phyloP scores from a whole-genome alignment of 2,888 invertebrate species.

The Furcula furcula region DNA sequence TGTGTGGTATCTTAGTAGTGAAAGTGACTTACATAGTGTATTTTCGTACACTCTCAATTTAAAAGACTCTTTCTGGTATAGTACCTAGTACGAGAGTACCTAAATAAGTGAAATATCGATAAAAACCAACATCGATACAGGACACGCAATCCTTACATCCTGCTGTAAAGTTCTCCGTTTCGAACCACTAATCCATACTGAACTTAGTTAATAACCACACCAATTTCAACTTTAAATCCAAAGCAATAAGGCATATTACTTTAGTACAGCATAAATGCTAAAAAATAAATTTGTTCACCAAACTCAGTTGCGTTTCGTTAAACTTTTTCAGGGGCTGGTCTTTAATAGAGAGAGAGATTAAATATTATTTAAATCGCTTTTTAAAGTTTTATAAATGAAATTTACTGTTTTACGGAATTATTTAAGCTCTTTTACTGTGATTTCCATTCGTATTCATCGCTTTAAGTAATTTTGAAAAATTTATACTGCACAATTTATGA shows the following conservation, averaged over 20 bases:
- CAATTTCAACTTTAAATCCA: slow-evolving; percentile 47
- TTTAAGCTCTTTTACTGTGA: too few relatives aligned
- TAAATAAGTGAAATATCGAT: too few relatives aligned
- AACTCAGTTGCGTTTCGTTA: slow-evolving; percentile 25
- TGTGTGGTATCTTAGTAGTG: too few relatives aligned
- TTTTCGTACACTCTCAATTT: too few relatives aligned
- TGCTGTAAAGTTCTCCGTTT: slow-evolving; percentile 36
- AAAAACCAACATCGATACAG: slow-evolving; percentile 8
- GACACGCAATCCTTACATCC: slow-evolving; percentile 25
- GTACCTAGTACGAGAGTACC: too few relatives aligned
- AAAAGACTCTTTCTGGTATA: too few relatives aligned
- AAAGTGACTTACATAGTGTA: too few relatives aligned
- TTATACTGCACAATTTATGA: too few relatives aligned
- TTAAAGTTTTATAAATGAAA: too few relatives aligned
- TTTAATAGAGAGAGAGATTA: slow-evolving; percentile 46
- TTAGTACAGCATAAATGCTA: slow-evolving; percentile 16
- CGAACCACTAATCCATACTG: slow-evolving; percentile 58
- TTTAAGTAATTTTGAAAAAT: too few relatives aligned
- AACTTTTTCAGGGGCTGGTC: slow-evolving; percentile 31
- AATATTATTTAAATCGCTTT: slow-evolving; percentile 31
- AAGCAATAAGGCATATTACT: slow-evolving; percentile 31
- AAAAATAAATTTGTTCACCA: slow-evolving; percentile 15
- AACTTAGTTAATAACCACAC: slow-evolving; percentile 48
- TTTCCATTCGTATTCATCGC: too few relatives aligned
- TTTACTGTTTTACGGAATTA: too few relatives aligned